Evolutionary conservation across 2,797 vertebrate species (phyloP).

Genomic region (Onychomys arenicola): DNA sequence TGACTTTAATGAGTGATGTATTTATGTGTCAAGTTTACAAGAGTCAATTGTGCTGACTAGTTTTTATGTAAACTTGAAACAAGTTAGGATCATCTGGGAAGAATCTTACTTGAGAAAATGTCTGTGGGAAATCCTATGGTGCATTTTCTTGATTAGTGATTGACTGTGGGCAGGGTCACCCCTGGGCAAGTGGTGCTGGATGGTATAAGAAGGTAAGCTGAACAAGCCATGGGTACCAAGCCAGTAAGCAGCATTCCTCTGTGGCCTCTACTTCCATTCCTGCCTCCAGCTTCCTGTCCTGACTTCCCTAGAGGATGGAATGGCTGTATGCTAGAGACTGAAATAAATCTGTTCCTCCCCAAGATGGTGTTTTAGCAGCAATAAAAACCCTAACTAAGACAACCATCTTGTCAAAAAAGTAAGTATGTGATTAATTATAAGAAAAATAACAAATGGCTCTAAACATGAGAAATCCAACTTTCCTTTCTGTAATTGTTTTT

Average conservation of each 20-base stretch:
- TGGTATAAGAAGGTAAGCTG: not conserved
- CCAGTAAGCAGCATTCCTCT: not conserved
- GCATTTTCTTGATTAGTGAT: not conserved
- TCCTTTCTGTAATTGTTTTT: not conserved
- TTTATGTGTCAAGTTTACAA: not conserved
- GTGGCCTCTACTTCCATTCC: not conserved
- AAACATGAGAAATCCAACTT: not conserved
- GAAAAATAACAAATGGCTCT: not conserved
- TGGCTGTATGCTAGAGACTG: not conserved
- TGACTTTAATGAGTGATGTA: not conserved
- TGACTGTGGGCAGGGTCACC: not conserved
- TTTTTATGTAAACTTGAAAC: not conserved
- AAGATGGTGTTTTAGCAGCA: not conserved
- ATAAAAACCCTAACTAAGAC: not conserved
- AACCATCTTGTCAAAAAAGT: conserved; percentile 29
- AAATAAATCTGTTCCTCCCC: not conserved
- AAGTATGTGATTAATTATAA: not conserved
- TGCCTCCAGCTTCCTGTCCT: not conserved
- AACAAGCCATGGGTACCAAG: not conserved
- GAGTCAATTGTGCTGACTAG: not conserved
- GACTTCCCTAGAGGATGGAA: not conserved
- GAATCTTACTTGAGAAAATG: not conserved
- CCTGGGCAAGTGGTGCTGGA: not conserved
- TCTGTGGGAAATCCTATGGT: not conserved
- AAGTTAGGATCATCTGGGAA: not conserved